phyloP scores from a whole-genome alignment of 2,797 vertebrate genomes.

The Denticeps clupeoides region DNA sequence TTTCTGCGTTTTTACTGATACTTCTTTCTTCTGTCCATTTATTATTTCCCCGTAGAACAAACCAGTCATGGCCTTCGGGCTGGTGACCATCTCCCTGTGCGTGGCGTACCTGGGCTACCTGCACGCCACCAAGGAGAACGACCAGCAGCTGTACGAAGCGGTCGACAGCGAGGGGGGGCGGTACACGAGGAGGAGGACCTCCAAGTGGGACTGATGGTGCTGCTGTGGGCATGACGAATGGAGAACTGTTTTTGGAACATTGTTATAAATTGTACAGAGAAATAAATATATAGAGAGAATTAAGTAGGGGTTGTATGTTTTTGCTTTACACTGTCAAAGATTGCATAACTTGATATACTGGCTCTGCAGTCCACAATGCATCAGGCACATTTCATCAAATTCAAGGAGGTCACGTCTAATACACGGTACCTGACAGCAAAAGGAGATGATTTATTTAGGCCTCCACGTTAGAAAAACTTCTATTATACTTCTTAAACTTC shows the following conservation, averaged over 20 bases:
- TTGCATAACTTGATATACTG: too few relatives aligned
- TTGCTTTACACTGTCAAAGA: too few relatives aligned
- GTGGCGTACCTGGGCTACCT: constrained; percentile 87
- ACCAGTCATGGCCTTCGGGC: constrained; percentile 82
- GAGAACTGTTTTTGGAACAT: neutral
- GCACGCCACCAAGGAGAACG: constrained; percentile 75
- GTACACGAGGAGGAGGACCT: constrained; percentile 73
- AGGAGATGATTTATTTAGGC: too few relatives aligned
- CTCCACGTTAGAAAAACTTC: too few relatives aligned
- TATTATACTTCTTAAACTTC: too few relatives aligned
- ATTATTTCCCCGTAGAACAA: constrained; percentile 68
- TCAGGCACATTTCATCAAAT: too few relatives aligned
- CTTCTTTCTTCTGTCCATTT: neutral
- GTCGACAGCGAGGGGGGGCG: constrained; percentile 74
- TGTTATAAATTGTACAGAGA: constrained; percentile 35
- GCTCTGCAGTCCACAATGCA: too few relatives aligned
- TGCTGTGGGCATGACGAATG: too few relatives aligned
- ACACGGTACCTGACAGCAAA: too few relatives aligned
- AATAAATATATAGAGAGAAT: too few relatives aligned
- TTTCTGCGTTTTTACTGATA: neutral
- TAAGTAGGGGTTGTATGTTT: too few relatives aligned
- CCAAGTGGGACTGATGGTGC: constrained; percentile 82
- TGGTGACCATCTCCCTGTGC: constrained; percentile 73
- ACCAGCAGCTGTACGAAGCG: constrained; percentile 79
- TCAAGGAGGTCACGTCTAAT: too few relatives aligned